These are phyloP conservation scores for Parthenolecanium corni DNA, from an alignment of 2,888 invertebrate genomes.

Conservation along the genomic window DNA sequence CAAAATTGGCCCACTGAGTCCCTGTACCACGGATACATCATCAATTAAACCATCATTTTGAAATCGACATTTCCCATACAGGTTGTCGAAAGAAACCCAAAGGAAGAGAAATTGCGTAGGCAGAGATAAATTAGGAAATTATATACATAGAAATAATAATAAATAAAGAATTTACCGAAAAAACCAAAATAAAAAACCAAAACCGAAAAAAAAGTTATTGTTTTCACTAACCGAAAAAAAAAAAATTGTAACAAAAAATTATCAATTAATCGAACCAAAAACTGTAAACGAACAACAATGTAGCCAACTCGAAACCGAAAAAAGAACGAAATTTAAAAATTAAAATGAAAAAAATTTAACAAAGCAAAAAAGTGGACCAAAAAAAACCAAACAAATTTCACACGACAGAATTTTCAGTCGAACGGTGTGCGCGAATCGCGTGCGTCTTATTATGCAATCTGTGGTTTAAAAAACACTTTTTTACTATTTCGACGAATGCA, in stretches of 20 bases:
- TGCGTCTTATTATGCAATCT: too few relatives aligned
- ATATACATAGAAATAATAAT: too few relatives aligned
- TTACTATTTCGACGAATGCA: too few relatives aligned
- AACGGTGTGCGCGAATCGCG: neutral
- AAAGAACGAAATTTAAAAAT: neutral
- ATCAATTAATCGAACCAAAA: neutral
- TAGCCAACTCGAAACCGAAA: too few relatives aligned
- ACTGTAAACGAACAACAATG: neutral
- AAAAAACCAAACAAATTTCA: neutral
- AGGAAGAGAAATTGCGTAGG: too few relatives aligned
- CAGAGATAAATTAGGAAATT: too few relatives aligned
- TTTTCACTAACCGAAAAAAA: too few relatives aligned
- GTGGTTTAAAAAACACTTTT: too few relatives aligned
- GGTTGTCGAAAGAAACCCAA: too few relatives aligned
- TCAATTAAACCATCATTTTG: constrained; percentile 23
- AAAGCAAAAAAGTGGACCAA: neutral
- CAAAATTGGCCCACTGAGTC: constrained; percentile 40
- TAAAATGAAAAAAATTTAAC: neutral
- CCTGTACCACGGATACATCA: constrained; percentile 54
- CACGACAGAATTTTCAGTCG: neutral
- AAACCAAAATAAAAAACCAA: too few relatives aligned
- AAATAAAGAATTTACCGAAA: too few relatives aligned
- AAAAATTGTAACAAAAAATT: neutral
- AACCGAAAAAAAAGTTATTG: too few relatives aligned
- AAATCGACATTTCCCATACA: neutral